Base-by-base conservation (phyloP, 2,113 vertebrate species). In the Seriola quinqueradiata region DNA sequence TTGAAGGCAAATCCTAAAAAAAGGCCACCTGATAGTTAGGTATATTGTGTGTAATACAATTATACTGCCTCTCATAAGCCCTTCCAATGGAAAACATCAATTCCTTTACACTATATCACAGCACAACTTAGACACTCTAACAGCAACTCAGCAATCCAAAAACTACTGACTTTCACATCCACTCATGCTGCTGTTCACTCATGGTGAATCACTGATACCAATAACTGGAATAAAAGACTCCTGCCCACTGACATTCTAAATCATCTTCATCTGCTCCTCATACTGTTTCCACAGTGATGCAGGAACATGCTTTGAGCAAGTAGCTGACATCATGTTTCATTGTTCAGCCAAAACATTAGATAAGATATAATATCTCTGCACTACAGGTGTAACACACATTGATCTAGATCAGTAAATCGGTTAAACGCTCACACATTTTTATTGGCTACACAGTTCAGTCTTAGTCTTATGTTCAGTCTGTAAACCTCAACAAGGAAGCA, bases 221-320 rank as follows among this genome's bases (percentile, higher is more conserved):
- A 2, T 55, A 36, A 55, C 64, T 17, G 19, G 70, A 38, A 59
- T 10, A 59, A 65, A 59, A 42, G 13, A n/a, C 58, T 9, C 5
- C 32, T 61, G 69, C 36, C 23, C 61, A 63, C 5, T 78, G 75
- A 54, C 70, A 50, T 70, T 75, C 73, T 40, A 70, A 65, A 70
- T 52, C 19, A 54, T 19, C 19, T 14, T 42, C 48, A 28, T 73
- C 74, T 67, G 2, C 16, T 77, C 74, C 46, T 72, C 61, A 19
- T 21, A 72, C n/a, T 55, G 67, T 36, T 60, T 73, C 28, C 28
- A 40, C 44, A 44, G 40, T 0, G 68, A 75, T 23, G 59, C 58
- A 57, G 61, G 8, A 44, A 40, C 2, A 50, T 9, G 57, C 32
- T 69, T 1, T 0, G 36, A 69, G 54, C 2, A 5, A 61, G 65